A percentile compares a stretch with the other conserved stretches of the same genome.
These are phyloP conservation scores for Catharus ustulatus DNA, from an alignment of 2,797 vertebrate species.

Conservation along the genomic window DNA sequence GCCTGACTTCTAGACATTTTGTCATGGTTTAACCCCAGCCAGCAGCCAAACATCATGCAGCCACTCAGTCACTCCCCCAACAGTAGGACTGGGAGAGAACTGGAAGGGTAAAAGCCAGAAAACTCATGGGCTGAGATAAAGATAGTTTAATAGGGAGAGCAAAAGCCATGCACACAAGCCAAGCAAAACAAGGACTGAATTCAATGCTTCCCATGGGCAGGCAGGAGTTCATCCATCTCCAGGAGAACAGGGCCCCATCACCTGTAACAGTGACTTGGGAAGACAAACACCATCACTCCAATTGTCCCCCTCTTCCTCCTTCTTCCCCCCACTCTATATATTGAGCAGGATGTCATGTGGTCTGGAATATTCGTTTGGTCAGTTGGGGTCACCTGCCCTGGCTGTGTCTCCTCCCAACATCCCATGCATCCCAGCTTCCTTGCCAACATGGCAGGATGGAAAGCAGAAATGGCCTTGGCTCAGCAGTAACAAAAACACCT, in stretches of 20 bases:
- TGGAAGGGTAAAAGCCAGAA: not conserved
- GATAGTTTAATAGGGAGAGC: not conserved
- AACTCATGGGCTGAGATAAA: not conserved
- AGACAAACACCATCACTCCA: not conserved
- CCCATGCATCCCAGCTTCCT: not conserved
- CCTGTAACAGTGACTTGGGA: accelerated
- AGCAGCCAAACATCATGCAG: not conserved
- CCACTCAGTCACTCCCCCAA: not conserved
- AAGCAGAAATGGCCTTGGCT: not conserved
- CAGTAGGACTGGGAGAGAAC: not conserved
- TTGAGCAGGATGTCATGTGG: not conserved
- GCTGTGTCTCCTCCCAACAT: not conserved
- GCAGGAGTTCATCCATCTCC: not conserved
- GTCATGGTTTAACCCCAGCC: not conserved
- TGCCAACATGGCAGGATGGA: not conserved
- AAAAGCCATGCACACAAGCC: not conserved
- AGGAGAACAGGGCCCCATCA: not conserved
- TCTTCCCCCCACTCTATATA: not conserved
- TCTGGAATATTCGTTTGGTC: not conserved
- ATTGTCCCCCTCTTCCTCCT: not conserved
- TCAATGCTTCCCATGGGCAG: not conserved
- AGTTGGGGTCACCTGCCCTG: not conserved
- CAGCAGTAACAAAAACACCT: not conserved
- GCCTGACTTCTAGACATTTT: slow-evolving; percentile 9
- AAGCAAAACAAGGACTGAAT: not conserved